Percentiles rank a stretch among this genome's conserved stretches.
Evolutionary conservation across 2,797 vertebrate species (phyloP).

Genomic region (Spinus olivaceus): DNA sequence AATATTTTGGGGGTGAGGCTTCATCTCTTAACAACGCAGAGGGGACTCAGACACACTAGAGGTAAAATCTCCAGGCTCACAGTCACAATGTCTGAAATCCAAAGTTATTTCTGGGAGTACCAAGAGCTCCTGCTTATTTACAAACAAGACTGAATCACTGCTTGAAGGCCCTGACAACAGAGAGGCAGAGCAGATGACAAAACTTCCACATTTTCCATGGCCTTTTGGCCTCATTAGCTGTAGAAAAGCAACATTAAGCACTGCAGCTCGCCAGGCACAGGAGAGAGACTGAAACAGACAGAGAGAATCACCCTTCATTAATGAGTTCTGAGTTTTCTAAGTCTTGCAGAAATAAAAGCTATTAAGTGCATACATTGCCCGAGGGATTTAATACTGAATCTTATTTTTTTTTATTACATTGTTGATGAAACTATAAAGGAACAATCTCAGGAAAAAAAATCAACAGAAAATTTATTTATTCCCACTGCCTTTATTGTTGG

Average conservation of each 20-base stretch:
- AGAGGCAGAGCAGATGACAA: not conserved
- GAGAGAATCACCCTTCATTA: not conserved
- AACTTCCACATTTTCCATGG: not conserved
- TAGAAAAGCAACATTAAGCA: constrained; percentile 10
- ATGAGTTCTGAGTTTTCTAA: not conserved
- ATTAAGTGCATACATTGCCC: not conserved
- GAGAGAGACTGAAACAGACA: not conserved
- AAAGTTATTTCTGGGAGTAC: not conserved
- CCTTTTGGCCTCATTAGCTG: constrained; percentile 21
- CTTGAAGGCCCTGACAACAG: not conserved
- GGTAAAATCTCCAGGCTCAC: not conserved
- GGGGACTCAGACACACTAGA: not conserved
- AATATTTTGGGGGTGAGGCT: not conserved
- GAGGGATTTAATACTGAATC: not conserved
- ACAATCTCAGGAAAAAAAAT: not conserved
- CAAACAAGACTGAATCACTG: not conserved
- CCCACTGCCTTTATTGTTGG: not conserved
- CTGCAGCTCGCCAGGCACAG: not conserved
- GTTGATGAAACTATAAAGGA: not conserved
- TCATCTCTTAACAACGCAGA: not conserved
- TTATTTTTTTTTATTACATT: not conserved
- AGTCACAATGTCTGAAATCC: not conserved
- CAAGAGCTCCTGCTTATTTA: not conserved
- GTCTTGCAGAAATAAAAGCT: not conserved
- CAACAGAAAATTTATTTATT: not conserved